Evolutionary conservation across 2,113 vertebrate genomes (phyloP), one percentile per base, ranked within the genome.

Genomic region (Orthonyx spaldingii): DNA sequence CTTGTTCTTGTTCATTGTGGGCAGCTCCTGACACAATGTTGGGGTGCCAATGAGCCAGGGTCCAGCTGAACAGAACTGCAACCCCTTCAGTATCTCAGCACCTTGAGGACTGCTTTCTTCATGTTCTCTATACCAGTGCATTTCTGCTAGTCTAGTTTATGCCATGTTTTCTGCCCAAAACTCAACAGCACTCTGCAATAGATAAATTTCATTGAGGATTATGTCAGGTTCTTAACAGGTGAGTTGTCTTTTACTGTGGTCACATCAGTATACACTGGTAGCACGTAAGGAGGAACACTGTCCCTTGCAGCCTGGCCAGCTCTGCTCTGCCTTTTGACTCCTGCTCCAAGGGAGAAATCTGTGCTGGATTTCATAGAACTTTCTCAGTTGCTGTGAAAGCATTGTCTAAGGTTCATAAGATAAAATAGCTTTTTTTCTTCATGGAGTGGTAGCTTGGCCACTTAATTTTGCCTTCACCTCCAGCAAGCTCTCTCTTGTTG

Each of bases 371-470:
- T 89, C 82, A 82, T 16, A 92, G 50, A 23, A 72, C 37, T 11
- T 60, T 35, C 61, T 87, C 4, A 0, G 22, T 15, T 60, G n/a
- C 21, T 87, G 6, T 55, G 49, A 89, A 84, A 87, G 7, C 32
- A n/a, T 14, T 66, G 33, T 10, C 39, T 63, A 22, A 68, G 35
- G 42, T 52, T 75, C 87, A 89, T 13, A 27, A 46, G 79, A 80
- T 75, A 91, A 90, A 55, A 57, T 3, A 46, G 32, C 10, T 57
- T 70, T 94, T 94, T 83, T 26, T 69, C 24, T 82, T 79, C 0
- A 0, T 39, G 12, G 17, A 5, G 13, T 46, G 16, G 9, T 60
- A 20, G 6, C 14, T 47, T 47, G 24, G 39, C 27, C 18, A 24
- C 52, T 66, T 66, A 28, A 39, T 74, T 87, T 32, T 69, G 49